phyloP scores from a whole-genome alignment of 2,113 vertebrate species.

The Argyrosomus japonicus region DNA sequence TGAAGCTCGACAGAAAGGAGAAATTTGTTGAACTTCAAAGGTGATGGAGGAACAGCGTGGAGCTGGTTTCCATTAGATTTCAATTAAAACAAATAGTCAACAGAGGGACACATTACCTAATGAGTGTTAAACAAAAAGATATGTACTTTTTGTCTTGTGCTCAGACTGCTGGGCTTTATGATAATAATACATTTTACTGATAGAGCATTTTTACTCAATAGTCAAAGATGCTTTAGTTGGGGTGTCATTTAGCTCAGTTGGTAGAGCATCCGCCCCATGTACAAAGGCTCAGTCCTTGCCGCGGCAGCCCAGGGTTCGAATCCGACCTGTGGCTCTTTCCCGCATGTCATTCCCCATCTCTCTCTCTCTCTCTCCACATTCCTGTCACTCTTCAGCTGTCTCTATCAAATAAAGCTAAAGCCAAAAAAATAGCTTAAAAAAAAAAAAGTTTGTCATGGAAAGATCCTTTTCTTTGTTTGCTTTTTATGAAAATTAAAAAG shows the following conservation, averaged over 20 bases:
- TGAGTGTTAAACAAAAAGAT: conserved; percentile 4
- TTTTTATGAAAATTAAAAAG: too few species aligned
- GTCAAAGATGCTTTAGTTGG: background rate
- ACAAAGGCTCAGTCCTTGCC: too few species aligned
- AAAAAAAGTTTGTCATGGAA: background rate
- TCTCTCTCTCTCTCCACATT: too few species aligned
- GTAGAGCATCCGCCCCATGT: too few species aligned
- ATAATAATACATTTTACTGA: background rate
- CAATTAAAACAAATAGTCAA: conserved; percentile 25
- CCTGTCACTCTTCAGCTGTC: too few species aligned
- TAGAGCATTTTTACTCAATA: background rate
- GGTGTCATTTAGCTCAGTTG: too few species aligned
- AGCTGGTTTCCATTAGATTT: conserved; percentile 16
- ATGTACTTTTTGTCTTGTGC: background rate
- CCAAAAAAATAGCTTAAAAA: too few species aligned
- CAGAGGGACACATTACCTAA: conserved; percentile 13
- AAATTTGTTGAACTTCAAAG: conserved; percentile 34
- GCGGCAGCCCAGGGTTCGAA: too few species aligned
- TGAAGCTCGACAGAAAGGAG: conserved; percentile 24
- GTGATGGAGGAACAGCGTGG: background rate
- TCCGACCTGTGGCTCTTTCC: too few species aligned
- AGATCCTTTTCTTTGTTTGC: background rate
- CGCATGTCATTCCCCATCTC: too few species aligned
- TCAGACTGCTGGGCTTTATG: background rate
- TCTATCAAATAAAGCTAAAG: too few species aligned